A percentile compares a stretch with the other conserved stretches of the same genome.
These are phyloP conservation scores for Chelon labrosus DNA, from an alignment of 2,797 vertebrate species.

Conservation along the genomic window DNA sequence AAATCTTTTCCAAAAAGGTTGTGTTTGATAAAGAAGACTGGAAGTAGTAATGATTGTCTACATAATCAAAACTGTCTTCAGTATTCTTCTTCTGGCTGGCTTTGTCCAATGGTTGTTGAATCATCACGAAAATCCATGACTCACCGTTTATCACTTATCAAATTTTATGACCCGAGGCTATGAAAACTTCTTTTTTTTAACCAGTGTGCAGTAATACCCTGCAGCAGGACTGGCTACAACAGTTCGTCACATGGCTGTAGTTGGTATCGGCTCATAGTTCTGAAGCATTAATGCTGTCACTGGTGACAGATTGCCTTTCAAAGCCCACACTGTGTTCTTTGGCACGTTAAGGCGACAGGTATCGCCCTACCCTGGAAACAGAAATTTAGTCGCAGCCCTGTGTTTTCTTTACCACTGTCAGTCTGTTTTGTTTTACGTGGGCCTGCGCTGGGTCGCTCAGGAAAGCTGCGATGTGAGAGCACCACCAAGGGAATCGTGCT, in stretches of 20 bases:
- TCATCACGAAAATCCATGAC: slow-evolving; percentile 19
- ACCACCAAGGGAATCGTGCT: slow-evolving; percentile 57
- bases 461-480: slow-evolving; percentile 47
- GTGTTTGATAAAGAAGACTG: no score
- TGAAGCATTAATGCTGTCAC: slow-evolving; percentile 41
- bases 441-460: slow-evolving; percentile 47
- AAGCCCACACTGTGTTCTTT: slow-evolving; percentile 62
- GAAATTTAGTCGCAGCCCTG: slow-evolving; percentile 36
- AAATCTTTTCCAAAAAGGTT: background rate
- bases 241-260: slow-evolving; percentile 43
- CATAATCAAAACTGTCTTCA: background rate
- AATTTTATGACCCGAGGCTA: slow-evolving; percentile 58
- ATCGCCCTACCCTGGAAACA: slow-evolving; percentile 73
- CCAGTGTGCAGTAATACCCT: slow-evolving; percentile 64
- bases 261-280: slow-evolving; percentile 29
- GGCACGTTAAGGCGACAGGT: slow-evolving; percentile 65
- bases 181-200: slow-evolving; percentile 55
- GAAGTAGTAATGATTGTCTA: background rate
- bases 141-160: slow-evolving; percentile 44
- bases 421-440: slow-evolving; percentile 57
- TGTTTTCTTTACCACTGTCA: slow-evolving; percentile 62
- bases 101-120: slow-evolving; percentile 15
- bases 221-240: slow-evolving; percentile 57
- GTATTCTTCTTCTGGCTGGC: background rate
- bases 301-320: slow-evolving; percentile 63